A percentile compares a stretch with the other conserved stretches of the same genome.
Evolutionary conservation across 1,140 invertebrate species (phyloP).

Genomic region (Hyposmocoma kahamanoa): DNA sequence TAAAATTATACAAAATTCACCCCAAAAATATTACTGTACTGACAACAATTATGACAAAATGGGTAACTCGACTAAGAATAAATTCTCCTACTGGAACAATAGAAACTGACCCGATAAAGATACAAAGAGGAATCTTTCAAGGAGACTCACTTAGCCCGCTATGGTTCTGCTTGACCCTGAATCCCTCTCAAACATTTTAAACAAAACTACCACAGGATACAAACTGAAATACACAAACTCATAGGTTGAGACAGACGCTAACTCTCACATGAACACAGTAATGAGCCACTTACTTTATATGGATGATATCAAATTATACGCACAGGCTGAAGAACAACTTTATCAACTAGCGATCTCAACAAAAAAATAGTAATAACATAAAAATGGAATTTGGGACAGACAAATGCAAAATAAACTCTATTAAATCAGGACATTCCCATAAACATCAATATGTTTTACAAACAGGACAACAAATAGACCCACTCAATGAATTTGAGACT

Average conservation of each 20-base stretch:
- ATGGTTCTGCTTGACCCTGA: background rate
- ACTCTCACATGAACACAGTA: background rate
- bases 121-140: slow-evolving; percentile 5
- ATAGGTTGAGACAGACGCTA: background rate
- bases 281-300: slow-evolving; percentile 7
- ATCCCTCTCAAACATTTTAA: slow-evolving; percentile 1
- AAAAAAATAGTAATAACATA: slow-evolving; percentile 2
- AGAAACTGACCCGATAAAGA: background rate
- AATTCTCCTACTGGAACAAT: background rate
- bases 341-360: background rate
- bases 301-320: slow-evolving; percentile 3
- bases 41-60: background rate
- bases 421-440: background rate
- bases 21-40: background rate
- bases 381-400: slow-evolving; percentile 6
- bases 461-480: slow-evolving; percentile 4
- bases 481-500: background rate
- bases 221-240: background rate
- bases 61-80: slow-evolving; percentile 2
- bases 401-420: background rate
- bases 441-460: slow-evolving; percentile 2
- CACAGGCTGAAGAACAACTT: background rate
- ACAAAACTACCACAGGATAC: background rate
- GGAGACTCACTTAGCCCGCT: background rate
- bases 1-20: slow-evolving; percentile 1